Evolutionary conservation across 1,140 invertebrate genomes (phyloP).

Genomic region (Maconellicoccus hirsutus): DNA sequence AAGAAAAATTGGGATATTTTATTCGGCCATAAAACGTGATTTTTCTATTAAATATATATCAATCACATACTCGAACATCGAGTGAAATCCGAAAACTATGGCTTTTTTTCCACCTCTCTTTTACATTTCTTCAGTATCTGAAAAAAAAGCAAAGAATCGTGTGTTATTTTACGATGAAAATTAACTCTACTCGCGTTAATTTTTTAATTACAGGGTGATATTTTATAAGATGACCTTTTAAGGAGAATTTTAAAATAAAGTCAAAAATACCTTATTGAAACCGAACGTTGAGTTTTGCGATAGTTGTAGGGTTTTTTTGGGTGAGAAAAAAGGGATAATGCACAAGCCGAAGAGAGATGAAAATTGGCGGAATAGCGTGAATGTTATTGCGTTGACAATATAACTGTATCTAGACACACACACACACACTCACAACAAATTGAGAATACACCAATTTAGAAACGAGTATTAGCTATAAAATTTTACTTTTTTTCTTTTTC

Average conservation of each 20-base stretch:
- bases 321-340: not conserved
- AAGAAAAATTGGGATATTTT: not conserved
- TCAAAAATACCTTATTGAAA: not conserved
- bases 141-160: not conserved
- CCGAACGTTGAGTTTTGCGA: not conserved
- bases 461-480: not conserved
- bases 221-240: conserved; percentile 13
- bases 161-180: not conserved
- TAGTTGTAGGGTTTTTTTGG: not conserved
- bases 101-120: too few species aligned
- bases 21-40: not conserved
- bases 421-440: too few species aligned
- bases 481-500: not conserved
- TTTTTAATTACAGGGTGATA: conserved; percentile 18
- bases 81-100: too few species aligned
- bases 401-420: not conserved
- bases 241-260: too few species aligned
- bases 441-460: not conserved
- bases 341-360: too few species aligned
- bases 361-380: not conserved
- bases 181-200: not conserved
- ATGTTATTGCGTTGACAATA: not conserved
- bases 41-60: not conserved
- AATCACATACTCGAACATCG: too few species aligned
- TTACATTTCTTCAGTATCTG: not conserved